Conservation (phyloP, 1,140 invertebrate genomes). For the Drosophila mayri region DNA sequence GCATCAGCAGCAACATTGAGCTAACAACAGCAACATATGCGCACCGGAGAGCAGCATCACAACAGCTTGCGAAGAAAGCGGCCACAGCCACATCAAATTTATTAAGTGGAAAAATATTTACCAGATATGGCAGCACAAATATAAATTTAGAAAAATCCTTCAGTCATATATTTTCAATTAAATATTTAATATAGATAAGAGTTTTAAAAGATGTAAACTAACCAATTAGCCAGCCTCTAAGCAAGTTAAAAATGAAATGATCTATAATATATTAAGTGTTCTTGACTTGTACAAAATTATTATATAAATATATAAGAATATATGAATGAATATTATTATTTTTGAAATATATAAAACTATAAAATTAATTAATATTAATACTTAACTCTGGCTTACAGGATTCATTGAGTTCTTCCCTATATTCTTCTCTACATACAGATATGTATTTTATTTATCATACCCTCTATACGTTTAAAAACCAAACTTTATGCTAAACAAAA, state of each 20-base stretch:
- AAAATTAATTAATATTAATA: no score
- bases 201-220: not conserved
- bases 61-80: slow-evolving; percentile 33
- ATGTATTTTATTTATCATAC: not conserved
- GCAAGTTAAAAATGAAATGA: no score
- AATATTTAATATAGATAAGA: not conserved
- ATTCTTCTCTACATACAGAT: not conserved
- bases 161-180: not conserved
- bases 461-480: not conserved
- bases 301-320: no score
- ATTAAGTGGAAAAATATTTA: slow-evolving; percentile 42
- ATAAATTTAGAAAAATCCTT: not conserved
- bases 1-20: slow-evolving; percentile 25
- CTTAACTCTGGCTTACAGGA: no score
- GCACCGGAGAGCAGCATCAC: slow-evolving; percentile 26
- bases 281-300: no score
- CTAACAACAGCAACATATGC: slow-evolving; percentile 26
- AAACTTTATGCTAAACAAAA: slow-evolving; percentile 12
- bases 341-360: no score
- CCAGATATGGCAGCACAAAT: slow-evolving; percentile 12
- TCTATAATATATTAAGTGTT: no score
- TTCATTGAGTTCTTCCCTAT: not conserved
- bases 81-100: slow-evolving; percentile 35
- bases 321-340: no score
- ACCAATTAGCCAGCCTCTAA: no score